A percentile compares a stretch with the other conserved stretches of the same genome.
These are phyloP conservation scores for Calliopum simillimum DNA, from an alignment of 2,888 invertebrate species.

Conservation along the genomic window DNA sequence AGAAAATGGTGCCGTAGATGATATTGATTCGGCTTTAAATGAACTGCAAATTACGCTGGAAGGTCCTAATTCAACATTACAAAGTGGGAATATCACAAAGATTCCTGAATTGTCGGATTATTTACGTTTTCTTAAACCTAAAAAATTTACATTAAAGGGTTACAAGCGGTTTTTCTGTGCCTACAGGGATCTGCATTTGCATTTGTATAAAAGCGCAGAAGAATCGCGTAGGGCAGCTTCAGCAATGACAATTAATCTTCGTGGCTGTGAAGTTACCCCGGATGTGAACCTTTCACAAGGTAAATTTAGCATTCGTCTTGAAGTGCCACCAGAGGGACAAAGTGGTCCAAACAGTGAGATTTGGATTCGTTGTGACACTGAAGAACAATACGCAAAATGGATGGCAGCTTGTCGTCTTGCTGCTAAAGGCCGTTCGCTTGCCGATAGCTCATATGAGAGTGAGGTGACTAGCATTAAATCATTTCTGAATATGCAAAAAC, in stretches of 20 bases:
- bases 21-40: conserved; percentile 93
- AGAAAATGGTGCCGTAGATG: conserved; percentile 77
- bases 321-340: conserved; percentile 91
- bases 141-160: conserved; percentile 93
- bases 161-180: conserved; percentile 97
- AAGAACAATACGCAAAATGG: conserved; percentile 98
- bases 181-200: conserved; percentile 90
- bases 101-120: conserved; percentile 95
- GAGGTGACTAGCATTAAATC: conserved; percentile 91
- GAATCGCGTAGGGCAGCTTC: conserved; percentile 79
- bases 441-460: conserved; percentile 92
- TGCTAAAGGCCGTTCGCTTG: conserved; percentile 94
- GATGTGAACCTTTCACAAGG: conserved; percentile 93
- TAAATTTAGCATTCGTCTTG: conserved; percentile 94
- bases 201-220: conserved; percentile 85
- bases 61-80: conserved; percentile 75
- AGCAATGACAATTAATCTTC: conserved; percentile 81
- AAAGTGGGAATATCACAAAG: conserved; percentile 87
- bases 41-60: conserved; percentile 94
- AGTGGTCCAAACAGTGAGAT: conserved; percentile 98
- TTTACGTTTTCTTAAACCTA: conserved; percentile 93
- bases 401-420: conserved; percentile 97
- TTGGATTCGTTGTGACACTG: conserved; percentile 94
- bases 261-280: conserved; percentile 96
- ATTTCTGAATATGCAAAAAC: conserved; percentile 90